Evolutionary conservation across 2,113 vertebrate species (phyloP).

Genomic region (Epinephelus fuscoguttatus): DNA sequence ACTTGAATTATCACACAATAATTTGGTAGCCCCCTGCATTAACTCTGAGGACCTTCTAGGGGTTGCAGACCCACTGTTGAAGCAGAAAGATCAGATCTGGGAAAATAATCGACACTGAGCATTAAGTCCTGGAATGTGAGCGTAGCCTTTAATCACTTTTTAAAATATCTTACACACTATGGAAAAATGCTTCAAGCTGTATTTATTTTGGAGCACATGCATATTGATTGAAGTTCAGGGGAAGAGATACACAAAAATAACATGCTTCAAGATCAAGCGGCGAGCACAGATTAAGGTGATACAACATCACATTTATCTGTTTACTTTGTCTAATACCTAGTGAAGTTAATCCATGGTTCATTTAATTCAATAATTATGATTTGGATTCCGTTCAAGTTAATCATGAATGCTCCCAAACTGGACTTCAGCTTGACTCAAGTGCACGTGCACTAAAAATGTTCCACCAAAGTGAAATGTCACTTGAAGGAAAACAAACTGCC

Average conservation of each 20-base stretch:
- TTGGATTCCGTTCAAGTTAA: background rate
- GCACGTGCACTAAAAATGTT: slow-evolving; percentile 22
- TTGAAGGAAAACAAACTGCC: slow-evolving; percentile 15
- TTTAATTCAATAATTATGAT: background rate
- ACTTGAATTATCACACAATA: too few species aligned
- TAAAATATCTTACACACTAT: background rate
- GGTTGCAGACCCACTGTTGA: too few species aligned
- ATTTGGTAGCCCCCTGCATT: too few species aligned
- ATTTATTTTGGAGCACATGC: background rate
- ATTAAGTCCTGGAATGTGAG: too few species aligned
- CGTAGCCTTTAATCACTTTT: background rate
- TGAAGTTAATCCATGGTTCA: background rate
- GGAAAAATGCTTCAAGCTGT: background rate
- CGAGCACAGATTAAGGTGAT: background rate
- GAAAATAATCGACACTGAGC: too few species aligned
- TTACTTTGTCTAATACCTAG: background rate
- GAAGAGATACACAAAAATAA: background rate
- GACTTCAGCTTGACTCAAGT: background rate
- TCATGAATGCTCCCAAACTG: background rate
- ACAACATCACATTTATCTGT: background rate
- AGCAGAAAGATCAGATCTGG: too few species aligned
- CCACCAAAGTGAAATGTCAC: slow-evolving; percentile 42
- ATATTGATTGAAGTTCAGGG: background rate
- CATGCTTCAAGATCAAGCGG: background rate
- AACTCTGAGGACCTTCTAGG: too few species aligned